Evolutionary conservation across 2,113 vertebrate species (phyloP).

Genomic region (Phoenicopterus ruber): DNA sequence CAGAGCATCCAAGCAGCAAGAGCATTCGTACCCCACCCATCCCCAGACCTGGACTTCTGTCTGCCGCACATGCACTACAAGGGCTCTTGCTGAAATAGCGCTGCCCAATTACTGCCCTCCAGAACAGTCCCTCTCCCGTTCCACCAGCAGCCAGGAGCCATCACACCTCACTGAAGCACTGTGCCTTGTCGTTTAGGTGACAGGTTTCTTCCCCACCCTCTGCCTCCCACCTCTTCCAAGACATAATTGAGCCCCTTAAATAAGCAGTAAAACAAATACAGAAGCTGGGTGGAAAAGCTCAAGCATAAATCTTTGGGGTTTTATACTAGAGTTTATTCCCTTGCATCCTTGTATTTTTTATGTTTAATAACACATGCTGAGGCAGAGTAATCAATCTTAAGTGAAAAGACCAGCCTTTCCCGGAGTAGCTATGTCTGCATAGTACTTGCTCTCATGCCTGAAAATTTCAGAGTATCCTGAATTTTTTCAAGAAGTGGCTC

Average conservation of each 20-base stretch:
- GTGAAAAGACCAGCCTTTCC: background rate
- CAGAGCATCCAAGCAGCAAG: background rate
- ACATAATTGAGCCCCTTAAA: background rate
- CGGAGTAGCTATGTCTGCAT: background rate
- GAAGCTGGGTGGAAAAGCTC: background rate
- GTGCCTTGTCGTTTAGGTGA: background rate
- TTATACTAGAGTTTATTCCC: background rate
- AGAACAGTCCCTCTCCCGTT: background rate
- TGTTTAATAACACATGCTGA: slow-evolving; percentile 24
- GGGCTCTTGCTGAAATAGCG: background rate
- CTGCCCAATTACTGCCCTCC: background rate
- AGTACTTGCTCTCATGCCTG: background rate
- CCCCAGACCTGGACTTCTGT: background rate
- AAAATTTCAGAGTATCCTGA: background rate
- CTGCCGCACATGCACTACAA: background rate
- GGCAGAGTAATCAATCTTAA: slow-evolving; percentile 12
- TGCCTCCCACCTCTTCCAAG: background rate
- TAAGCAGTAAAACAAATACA: slow-evolving; percentile 16
- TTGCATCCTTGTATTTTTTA: slow-evolving; percentile 18
- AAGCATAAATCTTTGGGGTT: background rate
- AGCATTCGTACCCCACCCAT: background rate
- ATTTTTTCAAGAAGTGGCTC: background rate
- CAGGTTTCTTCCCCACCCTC: background rate
- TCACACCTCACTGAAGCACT: background rate
- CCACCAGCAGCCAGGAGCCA: background rate